Base-by-base conservation (phyloP, 1,140 invertebrate genomes). In the Telenomus remus region DNA sequence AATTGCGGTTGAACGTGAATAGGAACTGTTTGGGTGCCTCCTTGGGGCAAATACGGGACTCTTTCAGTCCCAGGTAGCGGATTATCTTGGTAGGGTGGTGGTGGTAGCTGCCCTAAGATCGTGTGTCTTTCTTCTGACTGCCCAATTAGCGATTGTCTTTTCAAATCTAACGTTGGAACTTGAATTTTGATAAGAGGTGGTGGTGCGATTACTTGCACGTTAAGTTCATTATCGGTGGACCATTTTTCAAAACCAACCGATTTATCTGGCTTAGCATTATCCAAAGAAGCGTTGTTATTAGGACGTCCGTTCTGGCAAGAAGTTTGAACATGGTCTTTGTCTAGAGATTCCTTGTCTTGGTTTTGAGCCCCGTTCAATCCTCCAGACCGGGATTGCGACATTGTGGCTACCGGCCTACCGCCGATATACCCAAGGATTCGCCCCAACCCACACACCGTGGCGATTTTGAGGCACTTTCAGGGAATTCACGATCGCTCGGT, bases 361-460 rank as follows among this genome's bases (percentile, higher is more conserved):
- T 63, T 79, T 72, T 83, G 80, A 61, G 59, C 35, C 12, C 80
- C 74, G 61, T 79, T 80, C 53, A 79, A 50, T n/a, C 80, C 80
- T 0, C 79, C 80, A 7, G 83, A 83, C 8, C 83, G 83, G 3
- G 84, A 84, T 61, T 87, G 84, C 19, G 86, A 87, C 85, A 87
- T 87, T 65, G 69, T 83, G 82, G 81, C 79, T 85, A 87, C 85
- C 86, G 86, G 85, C 79, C 84, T 81, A 64, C 84, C 85, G 85
- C 85, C 86, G 85, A 87, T 87, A 81, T 85, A 86, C 86, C 86
- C 86, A 65, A 88, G 82, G 19, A 88, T 87, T 81, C 85, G 85
- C 83, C 86, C 86, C 72, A 88, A 80, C 75, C 86, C 86, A 43
- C 86, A 88, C 86, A 88, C 86, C 64, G 85, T 88, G 86, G 78